Evolutionary conservation across 2,113 vertebrate species (phyloP).

Genomic region (Dromaius novaehollandiae): DNA sequence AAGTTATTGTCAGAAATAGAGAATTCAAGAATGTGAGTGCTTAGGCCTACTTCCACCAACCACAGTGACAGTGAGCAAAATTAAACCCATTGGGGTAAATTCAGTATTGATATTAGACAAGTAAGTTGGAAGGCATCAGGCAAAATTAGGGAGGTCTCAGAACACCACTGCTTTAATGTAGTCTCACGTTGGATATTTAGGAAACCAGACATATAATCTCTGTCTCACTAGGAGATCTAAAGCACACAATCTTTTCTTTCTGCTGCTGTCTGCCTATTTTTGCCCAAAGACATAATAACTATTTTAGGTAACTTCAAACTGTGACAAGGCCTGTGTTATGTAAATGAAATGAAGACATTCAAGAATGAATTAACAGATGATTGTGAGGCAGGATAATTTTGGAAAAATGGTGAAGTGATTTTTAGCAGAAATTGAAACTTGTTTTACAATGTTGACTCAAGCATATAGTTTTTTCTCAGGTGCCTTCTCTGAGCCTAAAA

Average conservation of each 20-base stretch:
- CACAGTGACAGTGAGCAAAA: not conserved
- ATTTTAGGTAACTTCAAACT: conserved; percentile 73
- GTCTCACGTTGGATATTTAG: conserved; percentile 56
- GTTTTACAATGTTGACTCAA: not conserved
- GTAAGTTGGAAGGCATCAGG: not conserved
- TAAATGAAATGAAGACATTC: conserved; percentile 65
- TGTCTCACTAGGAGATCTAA: conserved; percentile 58
- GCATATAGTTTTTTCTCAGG: not conserved
- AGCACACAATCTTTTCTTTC: conserved; percentile 39
- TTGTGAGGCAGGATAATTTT: conserved; percentile 22
- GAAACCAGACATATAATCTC: conserved; percentile 71
- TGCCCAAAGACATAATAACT: conserved; percentile 70
- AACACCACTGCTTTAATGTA: conserved; percentile 40
- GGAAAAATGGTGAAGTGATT: conserved; percentile 6
- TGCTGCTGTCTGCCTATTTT: conserved; percentile 59
- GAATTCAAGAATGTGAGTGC: not conserved
- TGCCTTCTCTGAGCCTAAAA: not conserved
- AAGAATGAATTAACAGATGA: conserved; percentile 57
- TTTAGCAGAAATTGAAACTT: conserved; percentile 28
- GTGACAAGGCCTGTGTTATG: conserved; percentile 58
- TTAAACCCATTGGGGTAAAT: not conserved
- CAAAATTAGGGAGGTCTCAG: conserved; percentile 28
- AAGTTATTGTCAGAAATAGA: not conserved
- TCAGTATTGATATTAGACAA: not conserved
- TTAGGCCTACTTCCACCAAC: not conserved